Evolutionary conservation across 2,888 invertebrate species (phyloP).

Genomic region (Lasioglossum marginatum): DNA sequence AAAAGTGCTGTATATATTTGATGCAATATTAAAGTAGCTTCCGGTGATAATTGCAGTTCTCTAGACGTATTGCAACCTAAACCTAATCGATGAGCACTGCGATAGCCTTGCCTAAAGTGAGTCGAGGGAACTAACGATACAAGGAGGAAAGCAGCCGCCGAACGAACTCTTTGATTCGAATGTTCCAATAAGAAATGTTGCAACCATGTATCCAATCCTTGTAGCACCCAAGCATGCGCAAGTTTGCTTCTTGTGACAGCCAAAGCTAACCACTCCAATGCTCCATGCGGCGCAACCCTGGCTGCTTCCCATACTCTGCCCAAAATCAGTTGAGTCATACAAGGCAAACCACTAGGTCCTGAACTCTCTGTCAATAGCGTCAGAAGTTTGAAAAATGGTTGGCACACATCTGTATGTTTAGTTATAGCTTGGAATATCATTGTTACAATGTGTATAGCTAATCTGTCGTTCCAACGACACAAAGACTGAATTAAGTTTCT

Average conservation of each 20-base stretch:
- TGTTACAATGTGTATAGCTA: slow-evolving; percentile 94
- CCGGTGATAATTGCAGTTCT: slow-evolving; percentile 83
- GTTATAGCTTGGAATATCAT: slow-evolving; percentile 97
- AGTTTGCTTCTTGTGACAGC: slow-evolving; percentile 93
- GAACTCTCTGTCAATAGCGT: slow-evolving; percentile 94
- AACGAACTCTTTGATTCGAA: slow-evolving; percentile 93
- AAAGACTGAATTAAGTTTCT: slow-evolving; percentile 96
- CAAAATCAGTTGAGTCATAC: slow-evolving; percentile 95
- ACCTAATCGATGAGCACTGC: slow-evolving; percentile 87
- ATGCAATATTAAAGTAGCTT: slow-evolving; percentile 87
- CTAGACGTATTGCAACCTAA: slow-evolving; percentile 85
- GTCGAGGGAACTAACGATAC: slow-evolving; percentile 96
- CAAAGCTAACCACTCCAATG: slow-evolving; percentile 95
- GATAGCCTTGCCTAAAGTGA: slow-evolving; percentile 95
- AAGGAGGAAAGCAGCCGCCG: slow-evolving; percentile 95
- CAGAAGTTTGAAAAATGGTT: slow-evolving; percentile 96
- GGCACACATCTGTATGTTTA: slow-evolving; percentile 95
- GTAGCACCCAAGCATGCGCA: slow-evolving; percentile 96
- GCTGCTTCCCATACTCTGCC: slow-evolving; percentile 96
- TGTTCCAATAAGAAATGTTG: slow-evolving; percentile 95
- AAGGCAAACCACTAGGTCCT: slow-evolving; percentile 92
- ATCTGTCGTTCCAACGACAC: slow-evolving; percentile 95
- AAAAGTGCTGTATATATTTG: slow-evolving; percentile 91
- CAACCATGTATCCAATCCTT: slow-evolving; percentile 96
- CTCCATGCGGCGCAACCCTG: slow-evolving; percentile 95